These are phyloP conservation scores for Percopsis omiscomaycus DNA, from an alignment of 2,797 vertebrate species.

Conservation along the genomic window DNA sequence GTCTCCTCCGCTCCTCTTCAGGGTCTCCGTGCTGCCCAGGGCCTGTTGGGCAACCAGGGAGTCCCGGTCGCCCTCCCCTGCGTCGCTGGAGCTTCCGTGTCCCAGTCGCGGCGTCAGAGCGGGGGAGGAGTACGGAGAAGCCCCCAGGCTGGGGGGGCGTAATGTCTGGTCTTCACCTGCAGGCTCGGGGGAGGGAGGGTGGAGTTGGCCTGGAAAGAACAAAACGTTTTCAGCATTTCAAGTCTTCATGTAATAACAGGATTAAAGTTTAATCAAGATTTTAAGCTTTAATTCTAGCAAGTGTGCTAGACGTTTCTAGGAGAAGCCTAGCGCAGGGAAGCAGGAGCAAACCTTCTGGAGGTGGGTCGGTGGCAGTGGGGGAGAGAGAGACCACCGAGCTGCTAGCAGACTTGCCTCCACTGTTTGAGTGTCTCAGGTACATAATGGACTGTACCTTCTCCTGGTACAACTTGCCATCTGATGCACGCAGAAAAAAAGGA, in stretches of 20 bases:
- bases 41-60: conserved; percentile 58
- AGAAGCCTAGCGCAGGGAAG: neutral
- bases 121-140: conserved; percentile 80
- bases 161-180: conserved; percentile 65
- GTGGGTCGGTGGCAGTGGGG: conserved; percentile 77
- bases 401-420: conserved; percentile 81
- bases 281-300: conserved; percentile 14
- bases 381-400: conserved; percentile 83
- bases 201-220: conserved; percentile 53
- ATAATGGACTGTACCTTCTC: conserved; percentile 95
- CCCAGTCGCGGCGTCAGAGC: conserved; percentile 52
- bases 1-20: conserved; percentile 76
- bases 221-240: neutral
- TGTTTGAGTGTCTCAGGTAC: conserved; percentile 86
- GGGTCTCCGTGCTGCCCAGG: conserved; percentile 75
- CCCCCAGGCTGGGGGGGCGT: conserved; percentile 77
- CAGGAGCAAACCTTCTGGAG: conserved; percentile 77
- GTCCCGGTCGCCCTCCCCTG: conserved; percentile 38
- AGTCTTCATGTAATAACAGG: neutral
- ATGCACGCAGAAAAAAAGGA: conserved; percentile 43
- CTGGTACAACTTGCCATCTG: conserved; percentile 95
- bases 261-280: neutral
- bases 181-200: conserved; percentile 65
- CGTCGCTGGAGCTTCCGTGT: conserved; percentile 52
- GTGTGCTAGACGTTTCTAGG: no score